Percentiles rank a stretch among this genome's conserved stretches.
These are phyloP conservation scores for Invenusta paracnida DNA, from an alignment of 2,888 invertebrate species.

Conservation along the genomic window DNA sequence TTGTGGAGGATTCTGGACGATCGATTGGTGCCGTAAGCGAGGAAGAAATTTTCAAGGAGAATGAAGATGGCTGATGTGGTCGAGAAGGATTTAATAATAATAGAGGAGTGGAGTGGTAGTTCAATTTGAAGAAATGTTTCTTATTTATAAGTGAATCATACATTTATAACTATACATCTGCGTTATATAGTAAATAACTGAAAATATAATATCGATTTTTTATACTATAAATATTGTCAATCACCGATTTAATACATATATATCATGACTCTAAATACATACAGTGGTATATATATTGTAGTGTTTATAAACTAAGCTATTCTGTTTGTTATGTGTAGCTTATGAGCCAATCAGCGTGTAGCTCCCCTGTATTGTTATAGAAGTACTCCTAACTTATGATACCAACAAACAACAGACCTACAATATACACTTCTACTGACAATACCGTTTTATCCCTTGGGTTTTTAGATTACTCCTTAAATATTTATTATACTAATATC, in stretches of 20 bases:
- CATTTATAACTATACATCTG: no score
- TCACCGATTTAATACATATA: no score
- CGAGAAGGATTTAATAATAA: background rate
- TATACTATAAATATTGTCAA: no score
- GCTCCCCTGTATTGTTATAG: background rate
- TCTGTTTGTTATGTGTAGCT: background rate
- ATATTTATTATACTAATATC: background rate
- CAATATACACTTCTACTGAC: background rate
- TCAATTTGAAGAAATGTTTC: background rate
- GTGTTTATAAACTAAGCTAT: no score
- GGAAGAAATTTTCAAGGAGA: slow-evolving; percentile 33
- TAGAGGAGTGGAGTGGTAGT: background rate
- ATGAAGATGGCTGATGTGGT: slow-evolving; percentile 30
- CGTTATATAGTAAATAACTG: no score
- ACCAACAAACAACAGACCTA: background rate
- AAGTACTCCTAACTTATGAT: background rate
- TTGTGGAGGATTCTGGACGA: slow-evolving; percentile 40
- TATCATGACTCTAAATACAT: no score
- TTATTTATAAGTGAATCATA: background rate
- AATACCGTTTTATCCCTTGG: background rate
- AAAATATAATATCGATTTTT: no score
- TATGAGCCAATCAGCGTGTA: background rate
- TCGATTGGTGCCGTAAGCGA: slow-evolving; percentile 33
- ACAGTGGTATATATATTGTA: no score
- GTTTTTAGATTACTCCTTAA: background rate